These are phyloP conservation scores for Antitype chi DNA, from an alignment of 2,888 invertebrate genomes.

Conservation along the genomic window DNA sequence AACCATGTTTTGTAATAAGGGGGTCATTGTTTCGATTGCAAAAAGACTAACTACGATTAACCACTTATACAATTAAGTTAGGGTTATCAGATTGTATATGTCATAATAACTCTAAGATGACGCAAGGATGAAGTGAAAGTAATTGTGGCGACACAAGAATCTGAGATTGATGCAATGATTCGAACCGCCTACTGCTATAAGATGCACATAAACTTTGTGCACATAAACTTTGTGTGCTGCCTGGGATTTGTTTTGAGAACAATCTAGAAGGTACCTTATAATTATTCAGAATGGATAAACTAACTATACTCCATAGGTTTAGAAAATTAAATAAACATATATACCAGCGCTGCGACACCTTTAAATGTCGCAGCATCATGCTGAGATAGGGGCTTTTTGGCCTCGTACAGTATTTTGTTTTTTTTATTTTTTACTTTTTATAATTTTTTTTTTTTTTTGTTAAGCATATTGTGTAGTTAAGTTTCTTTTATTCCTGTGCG, in stretches of 20 bases:
- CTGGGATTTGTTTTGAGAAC: not conserved
- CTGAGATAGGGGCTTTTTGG: no score
- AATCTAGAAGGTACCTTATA: not conserved
- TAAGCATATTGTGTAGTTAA: no score
- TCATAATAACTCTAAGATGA: slow-evolving; percentile 61
- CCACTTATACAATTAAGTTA: slow-evolving; percentile 13
- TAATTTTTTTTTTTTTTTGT: no score
- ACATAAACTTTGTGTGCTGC: not conserved
- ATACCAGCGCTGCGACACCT: no score
- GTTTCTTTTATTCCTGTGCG: no score
- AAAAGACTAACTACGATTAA: not conserved
- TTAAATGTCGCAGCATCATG: no score
- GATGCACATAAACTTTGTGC: slow-evolving; percentile 3
- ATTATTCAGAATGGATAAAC: not conserved
- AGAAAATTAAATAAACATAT: no score
- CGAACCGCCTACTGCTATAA: slow-evolving; percentile 9
- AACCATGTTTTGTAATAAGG: no score
- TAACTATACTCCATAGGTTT: no score
- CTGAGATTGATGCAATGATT: slow-evolving; percentile 62
- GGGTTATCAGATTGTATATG: slow-evolving; percentile 25
- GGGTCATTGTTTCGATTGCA: not conserved
- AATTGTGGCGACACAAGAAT: slow-evolving; percentile 50
- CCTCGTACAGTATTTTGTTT: no score
- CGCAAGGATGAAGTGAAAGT: slow-evolving; percentile 71
- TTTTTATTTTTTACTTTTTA: no score